These are phyloP conservation scores for Metaphire vulgaris DNA, from an alignment of 1,140 invertebrate genomes.

Conservation along the genomic window DNA sequence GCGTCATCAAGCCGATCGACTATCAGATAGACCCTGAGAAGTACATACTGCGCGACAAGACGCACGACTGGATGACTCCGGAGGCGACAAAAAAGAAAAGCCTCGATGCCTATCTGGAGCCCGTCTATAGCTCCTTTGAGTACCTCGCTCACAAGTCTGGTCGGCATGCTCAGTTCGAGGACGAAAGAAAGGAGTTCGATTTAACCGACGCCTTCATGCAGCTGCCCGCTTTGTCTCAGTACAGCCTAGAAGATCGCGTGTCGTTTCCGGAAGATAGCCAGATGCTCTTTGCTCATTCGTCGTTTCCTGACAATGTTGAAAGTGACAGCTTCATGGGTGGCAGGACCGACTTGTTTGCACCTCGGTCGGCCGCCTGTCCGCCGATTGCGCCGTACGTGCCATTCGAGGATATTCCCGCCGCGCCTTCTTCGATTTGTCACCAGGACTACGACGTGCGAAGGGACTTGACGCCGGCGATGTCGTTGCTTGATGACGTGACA, in stretches of 20 bases:
- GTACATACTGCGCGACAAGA: neutral
- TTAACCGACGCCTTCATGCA: neutral
- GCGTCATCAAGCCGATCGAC: slow-evolving; percentile 29
- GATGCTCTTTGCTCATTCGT: neutral
- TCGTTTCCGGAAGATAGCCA: neutral
- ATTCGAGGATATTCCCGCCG: neutral
- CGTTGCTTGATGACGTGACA: slow-evolving; percentile 60
- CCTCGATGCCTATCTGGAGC: neutral
- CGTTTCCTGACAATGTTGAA: neutral
- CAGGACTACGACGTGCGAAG: neutral
- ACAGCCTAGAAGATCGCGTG: neutral
- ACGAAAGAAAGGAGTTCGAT: neutral
- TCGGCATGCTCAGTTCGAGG: neutral
- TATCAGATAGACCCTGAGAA: slow-evolving; percentile 21
- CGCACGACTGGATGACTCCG: neutral
- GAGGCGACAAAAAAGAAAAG: neutral
- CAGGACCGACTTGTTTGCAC: neutral
- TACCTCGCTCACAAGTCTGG: slow-evolving; percentile 18
- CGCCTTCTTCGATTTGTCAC: neutral
- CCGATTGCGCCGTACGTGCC: neutral
- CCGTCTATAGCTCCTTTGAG: slow-evolving; percentile 15
- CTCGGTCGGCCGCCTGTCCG: neutral
- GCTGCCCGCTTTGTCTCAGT: neutral
- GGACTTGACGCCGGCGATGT: slow-evolving; percentile 58
- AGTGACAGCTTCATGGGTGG: neutral